Evolutionary conservation across 2,888 invertebrate genomes (phyloP).

Genomic region (Meiosimyza platycephala): DNA sequence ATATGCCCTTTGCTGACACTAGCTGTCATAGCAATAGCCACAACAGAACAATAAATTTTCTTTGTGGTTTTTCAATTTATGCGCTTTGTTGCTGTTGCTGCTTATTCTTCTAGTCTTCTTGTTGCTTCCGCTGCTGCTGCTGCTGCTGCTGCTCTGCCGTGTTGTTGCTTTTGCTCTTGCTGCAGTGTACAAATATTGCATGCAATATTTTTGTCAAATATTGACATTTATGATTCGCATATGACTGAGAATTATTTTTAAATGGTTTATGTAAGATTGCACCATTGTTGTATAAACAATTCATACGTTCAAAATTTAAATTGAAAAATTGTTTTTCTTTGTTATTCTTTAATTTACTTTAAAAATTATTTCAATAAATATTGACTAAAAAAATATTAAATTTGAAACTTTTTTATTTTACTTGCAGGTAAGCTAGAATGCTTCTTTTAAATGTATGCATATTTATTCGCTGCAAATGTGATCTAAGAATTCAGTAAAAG

Average conservation of each 20-base stretch:
- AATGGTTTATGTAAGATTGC: slow-evolving; percentile 3
- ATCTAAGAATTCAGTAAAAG: too few relatives aligned
- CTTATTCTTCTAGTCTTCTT: neutral
- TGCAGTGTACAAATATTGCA: neutral
- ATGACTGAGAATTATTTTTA: slow-evolving; percentile 36
- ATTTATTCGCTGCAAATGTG: too few relatives aligned
- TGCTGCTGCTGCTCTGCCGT: too few relatives aligned
- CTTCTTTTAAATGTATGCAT: too few relatives aligned
- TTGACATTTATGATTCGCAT: slow-evolving; percentile 55
- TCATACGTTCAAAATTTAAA: neutral
- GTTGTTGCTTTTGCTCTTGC: too few relatives aligned
- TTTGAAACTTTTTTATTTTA: neutral
- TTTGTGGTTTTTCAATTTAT: slow-evolving; percentile 26
- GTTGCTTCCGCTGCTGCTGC: neutral
- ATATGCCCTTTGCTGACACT: neutral
- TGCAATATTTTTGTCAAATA: slow-evolving; percentile 45
- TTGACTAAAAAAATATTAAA: neutral
- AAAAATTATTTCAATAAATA: too few relatives aligned
- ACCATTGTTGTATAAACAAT: slow-evolving; percentile 6
- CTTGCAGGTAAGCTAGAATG: slow-evolving; percentile 21
- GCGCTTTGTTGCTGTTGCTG: neutral
- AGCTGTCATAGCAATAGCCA: neutral
- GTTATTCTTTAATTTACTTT: neutral
- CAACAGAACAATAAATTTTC: slow-evolving; percentile 23
- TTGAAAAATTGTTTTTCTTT: neutral